Conservation (phyloP, 2,888 invertebrate species). For the Ophonus ardosiacus region DNA sequence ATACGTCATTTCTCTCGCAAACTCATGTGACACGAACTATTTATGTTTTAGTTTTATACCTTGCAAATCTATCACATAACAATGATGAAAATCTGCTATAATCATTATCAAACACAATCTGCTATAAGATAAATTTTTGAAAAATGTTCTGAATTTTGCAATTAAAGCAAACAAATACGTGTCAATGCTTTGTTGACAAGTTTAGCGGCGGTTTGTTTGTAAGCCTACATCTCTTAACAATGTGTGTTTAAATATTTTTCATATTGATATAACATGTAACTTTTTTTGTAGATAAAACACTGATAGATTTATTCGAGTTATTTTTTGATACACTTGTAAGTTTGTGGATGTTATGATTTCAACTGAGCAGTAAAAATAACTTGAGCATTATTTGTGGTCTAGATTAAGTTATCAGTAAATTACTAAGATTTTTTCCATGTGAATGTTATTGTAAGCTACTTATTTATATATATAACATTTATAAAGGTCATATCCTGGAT, state of each 20-base stretch:
- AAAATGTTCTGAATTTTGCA: neutral
- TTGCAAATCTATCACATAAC: neutral
- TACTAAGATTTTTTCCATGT: neutral
- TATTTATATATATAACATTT: slow-evolving; percentile 13
- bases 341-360: slow-evolving; percentile 1
- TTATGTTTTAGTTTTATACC: neutral
- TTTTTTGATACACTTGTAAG: slow-evolving; percentile 10
- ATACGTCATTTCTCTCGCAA: neutral
- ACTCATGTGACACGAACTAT: neutral
- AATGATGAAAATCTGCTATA: neutral
- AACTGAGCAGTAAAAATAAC: slow-evolving; percentile 37
- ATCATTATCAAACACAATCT: slow-evolving; percentile 1
- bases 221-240: slow-evolving; percentile 15
- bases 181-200: slow-evolving; percentile 9
- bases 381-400: slow-evolving; percentile 25
- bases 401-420: slow-evolving; percentile 30
- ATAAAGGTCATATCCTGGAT: slow-evolving; percentile 37
- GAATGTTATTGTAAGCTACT: slow-evolving; percentile 21
- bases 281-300: slow-evolving; percentile 44
- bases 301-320: slow-evolving; percentile 22
- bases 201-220: slow-evolving; percentile 4
- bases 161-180: neutral
- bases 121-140: neutral
- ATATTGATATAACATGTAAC: slow-evolving; percentile 27
- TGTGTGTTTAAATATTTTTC: slow-evolving; percentile 16